These are phyloP conservation scores for Dynastes hyllus DNA, from an alignment of 2,888 invertebrate species.

Conservation along the genomic window DNA sequence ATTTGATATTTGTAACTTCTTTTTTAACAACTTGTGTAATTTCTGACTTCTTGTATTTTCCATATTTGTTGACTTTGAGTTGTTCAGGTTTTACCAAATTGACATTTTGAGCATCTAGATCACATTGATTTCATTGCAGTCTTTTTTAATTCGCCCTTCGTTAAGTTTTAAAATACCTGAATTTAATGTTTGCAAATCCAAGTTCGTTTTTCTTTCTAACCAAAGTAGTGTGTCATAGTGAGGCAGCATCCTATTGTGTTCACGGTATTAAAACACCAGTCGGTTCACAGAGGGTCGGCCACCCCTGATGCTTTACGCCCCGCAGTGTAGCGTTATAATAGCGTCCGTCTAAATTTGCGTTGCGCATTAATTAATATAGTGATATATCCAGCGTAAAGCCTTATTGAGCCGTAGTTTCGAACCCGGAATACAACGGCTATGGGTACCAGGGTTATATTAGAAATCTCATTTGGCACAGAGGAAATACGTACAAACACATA, in stretches of 20 bases:
- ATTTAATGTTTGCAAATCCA: background rate
- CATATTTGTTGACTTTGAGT: no score
- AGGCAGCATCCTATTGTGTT: conserved; percentile 64
- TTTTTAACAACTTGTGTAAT: no score
- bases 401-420: conserved; percentile 12
- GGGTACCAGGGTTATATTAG: background rate
- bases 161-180: background rate
- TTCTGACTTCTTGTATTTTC: no score
- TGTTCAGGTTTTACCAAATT: no score
- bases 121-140: no score
- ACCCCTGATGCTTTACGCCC: conserved; percentile 60
- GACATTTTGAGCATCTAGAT: no score
- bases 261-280: conserved; percentile 67
- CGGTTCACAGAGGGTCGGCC: conserved; percentile 65
- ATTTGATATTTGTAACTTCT: no score
- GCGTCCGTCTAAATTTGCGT: conserved; percentile 66
- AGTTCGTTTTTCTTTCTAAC: no score
- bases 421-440: conserved; percentile 10
- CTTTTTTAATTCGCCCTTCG: no score
- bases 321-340: conserved; percentile 64
- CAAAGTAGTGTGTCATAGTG: conserved; percentile 62
- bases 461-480: background rate
- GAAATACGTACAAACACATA: no score
- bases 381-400: conserved; percentile 49
- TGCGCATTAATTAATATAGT: conserved; percentile 67